A percentile compares a stretch with the other conserved stretches of the same genome.
phyloP scores from a whole-genome alignment of 2,888 invertebrate genomes.

The Drosophila conformis region DNA sequence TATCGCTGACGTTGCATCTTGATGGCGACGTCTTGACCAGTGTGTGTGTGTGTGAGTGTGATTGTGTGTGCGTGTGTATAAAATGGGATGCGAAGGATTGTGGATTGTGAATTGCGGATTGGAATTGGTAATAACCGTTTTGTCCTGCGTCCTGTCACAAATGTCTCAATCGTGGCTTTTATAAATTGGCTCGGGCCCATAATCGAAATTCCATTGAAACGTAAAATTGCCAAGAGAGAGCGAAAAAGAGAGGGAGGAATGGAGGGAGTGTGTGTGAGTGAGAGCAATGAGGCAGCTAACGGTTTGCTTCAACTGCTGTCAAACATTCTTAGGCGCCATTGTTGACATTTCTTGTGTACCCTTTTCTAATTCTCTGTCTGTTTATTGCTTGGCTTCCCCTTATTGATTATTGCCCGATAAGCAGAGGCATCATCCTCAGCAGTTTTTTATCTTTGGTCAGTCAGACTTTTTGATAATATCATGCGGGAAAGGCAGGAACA shows the following conservation, averaged over 20 bases:
- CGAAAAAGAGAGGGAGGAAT: slow-evolving; percentile 9
- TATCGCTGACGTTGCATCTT: slow-evolving; percentile 74
- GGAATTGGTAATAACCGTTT: slow-evolving; percentile 69
- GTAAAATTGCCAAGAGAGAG: slow-evolving; percentile 75
- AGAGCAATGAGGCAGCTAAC: slow-evolving; percentile 44
- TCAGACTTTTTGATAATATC: slow-evolving; percentile 53
- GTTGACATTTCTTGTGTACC: slow-evolving; percentile 57
- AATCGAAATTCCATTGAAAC: slow-evolving; percentile 83
- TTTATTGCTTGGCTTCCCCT: slow-evolving; percentile 33
- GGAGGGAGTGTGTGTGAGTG: neutral
- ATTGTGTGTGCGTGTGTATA: slow-evolving; percentile 6
- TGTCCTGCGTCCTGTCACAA: slow-evolving; percentile 65
- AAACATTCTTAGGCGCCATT: slow-evolving; percentile 61
- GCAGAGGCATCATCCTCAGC: slow-evolving; percentile 26
- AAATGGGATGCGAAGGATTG: slow-evolving; percentile 61
- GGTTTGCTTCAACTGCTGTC: slow-evolving; percentile 45
- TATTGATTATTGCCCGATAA: slow-evolving; percentile 53
- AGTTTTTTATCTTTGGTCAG: slow-evolving; percentile 17
- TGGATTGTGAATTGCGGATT: slow-evolving; percentile 32
- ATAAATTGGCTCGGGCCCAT: slow-evolving; percentile 73
- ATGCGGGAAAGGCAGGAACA: slow-evolving; percentile 12
- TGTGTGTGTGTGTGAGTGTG: slow-evolving; percentile 4
- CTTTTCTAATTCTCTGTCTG: slow-evolving; percentile 35
- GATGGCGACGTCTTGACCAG: slow-evolving; percentile 18
- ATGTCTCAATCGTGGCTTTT: slow-evolving; percentile 79